Percentiles rank a stretch among this genome's conserved stretches.
Evolutionary conservation across 2,888 invertebrate genomes (phyloP).

Genomic region (Orchestes rusci): DNA sequence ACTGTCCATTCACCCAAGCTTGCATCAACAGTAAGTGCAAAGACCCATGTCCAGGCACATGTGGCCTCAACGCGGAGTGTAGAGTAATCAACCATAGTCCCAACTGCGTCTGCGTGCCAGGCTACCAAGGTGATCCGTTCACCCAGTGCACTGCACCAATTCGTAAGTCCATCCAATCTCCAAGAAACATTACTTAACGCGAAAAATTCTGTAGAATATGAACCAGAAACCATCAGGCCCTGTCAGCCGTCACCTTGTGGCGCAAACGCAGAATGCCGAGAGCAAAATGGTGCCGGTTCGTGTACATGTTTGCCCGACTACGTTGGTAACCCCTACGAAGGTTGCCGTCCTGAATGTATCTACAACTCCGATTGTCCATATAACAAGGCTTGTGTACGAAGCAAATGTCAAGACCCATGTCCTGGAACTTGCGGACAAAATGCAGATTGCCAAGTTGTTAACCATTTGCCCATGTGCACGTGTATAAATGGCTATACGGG

Average conservation of each 20-base stretch:
- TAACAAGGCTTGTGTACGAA: constrained; percentile 61
- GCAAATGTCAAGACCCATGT: constrained; percentile 72
- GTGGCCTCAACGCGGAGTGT: constrained; percentile 68
- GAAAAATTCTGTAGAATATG: constrained; percentile 47
- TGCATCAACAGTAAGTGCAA: constrained; percentile 71
- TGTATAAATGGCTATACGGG: constrained; percentile 68
- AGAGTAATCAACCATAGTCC: constrained; percentile 69
- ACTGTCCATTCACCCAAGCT: constrained; percentile 61
- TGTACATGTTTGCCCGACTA: constrained; percentile 66
- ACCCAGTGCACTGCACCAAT: constrained; percentile 48
- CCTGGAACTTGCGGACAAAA: constrained; percentile 70
- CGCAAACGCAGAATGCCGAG: constrained; percentile 64
- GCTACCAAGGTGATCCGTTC: constrained; percentile 72
- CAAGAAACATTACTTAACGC: neutral
- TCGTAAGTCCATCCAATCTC: constrained; percentile 27
- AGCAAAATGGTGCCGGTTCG: constrained; percentile 56
- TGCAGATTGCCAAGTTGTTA: constrained; percentile 68
- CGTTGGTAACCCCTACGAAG: constrained; percentile 71
- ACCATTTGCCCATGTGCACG: constrained; percentile 62
- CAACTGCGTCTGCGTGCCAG: constrained; percentile 59
- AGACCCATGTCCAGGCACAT: constrained; percentile 66
- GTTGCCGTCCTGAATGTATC: constrained; percentile 68
- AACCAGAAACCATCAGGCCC: constrained; percentile 50
- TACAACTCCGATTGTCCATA: constrained; percentile 65
- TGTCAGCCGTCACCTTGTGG: constrained; percentile 75